Evolutionary conservation across 2,888 invertebrate genomes (phyloP).

Genomic region (Caradrina clavipalpis): DNA sequence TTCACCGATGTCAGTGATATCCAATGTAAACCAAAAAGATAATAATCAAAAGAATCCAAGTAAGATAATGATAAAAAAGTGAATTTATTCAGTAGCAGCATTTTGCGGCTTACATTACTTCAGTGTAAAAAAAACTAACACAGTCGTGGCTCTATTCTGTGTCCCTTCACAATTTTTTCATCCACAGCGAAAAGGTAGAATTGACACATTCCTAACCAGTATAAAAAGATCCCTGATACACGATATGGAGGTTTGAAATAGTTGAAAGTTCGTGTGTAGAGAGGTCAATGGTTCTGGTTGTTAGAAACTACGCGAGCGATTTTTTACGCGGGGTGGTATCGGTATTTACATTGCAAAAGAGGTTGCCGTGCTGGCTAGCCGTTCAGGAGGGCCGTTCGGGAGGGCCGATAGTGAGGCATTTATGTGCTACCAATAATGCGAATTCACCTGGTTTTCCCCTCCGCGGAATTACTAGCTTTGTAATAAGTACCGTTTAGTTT

Average conservation of each 20-base stretch:
- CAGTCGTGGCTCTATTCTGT: conserved; percentile 33
- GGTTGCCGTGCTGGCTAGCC: conserved; percentile 56
- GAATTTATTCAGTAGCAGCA: conserved; percentile 25
- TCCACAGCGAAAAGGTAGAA: conserved; percentile 58
- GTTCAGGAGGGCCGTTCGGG: conserved; percentile 41
- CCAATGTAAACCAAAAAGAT: too few species aligned
- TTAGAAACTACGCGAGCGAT: conserved; percentile 52
- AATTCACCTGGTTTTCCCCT: conserved; percentile 52
- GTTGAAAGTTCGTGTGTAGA: conserved; percentile 17
- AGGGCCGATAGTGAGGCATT: conserved; percentile 55
- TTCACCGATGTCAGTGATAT: too few species aligned
- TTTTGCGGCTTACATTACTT: conserved; percentile 31
- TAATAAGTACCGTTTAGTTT: conserved; percentile 25
- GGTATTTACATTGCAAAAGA: conserved; percentile 68
- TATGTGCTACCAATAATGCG: conserved; percentile 55
- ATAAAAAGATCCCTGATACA: conserved; percentile 40
- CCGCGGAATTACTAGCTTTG: conserved; percentile 41
- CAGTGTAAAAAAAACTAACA: conserved; percentile 43
- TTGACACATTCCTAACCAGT: conserved; percentile 57
- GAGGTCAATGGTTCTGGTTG: conserved; percentile 40
- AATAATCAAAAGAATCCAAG: neutral
- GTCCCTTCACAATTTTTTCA: conserved; percentile 57
- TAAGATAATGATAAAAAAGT: conserved; percentile 28
- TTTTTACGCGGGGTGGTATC: conserved; percentile 55
- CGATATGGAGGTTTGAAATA: conserved; percentile 38